Conservation (phyloP, 2,113 vertebrate species). For the Python bivittatus region DNA sequence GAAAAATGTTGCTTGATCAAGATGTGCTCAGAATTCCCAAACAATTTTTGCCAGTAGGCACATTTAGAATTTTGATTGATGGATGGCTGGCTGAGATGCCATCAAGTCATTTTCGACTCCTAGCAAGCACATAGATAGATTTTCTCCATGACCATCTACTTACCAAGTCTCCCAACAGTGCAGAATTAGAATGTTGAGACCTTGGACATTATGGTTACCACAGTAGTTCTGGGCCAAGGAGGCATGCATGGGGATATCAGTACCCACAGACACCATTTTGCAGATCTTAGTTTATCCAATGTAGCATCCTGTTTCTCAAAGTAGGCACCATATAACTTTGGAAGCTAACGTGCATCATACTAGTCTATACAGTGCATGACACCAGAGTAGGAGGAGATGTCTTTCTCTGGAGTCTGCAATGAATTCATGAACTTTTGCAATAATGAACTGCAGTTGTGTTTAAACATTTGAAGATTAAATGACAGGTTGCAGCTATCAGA, state of each 20-base stretch:
- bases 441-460: too few relatives aligned
- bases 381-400: not conserved
- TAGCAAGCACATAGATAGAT: not conserved
- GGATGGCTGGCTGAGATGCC: not conserved
- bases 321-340: not conserved
- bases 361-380: not conserved
- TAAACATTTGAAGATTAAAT: not conserved
- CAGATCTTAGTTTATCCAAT: too few relatives aligned
- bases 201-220: not conserved
- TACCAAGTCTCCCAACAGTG: not conserved
- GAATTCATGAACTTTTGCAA: not conserved
- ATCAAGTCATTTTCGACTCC: not conserved
- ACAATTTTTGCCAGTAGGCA: not conserved
- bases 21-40: not conserved
- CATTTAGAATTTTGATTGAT: not conserved
- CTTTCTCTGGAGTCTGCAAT: not conserved
- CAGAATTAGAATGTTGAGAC: not conserved
- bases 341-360: not conserved
- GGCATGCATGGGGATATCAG: not conserved
- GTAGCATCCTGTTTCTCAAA: too few relatives aligned
- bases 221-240: not conserved
- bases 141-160: not conserved
- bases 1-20: too few relatives aligned
- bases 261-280: not conserved
- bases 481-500: not conserved